Evolutionary conservation across 2,113 vertebrate genomes (phyloP).

Genomic region (Marmota monax): DNA sequence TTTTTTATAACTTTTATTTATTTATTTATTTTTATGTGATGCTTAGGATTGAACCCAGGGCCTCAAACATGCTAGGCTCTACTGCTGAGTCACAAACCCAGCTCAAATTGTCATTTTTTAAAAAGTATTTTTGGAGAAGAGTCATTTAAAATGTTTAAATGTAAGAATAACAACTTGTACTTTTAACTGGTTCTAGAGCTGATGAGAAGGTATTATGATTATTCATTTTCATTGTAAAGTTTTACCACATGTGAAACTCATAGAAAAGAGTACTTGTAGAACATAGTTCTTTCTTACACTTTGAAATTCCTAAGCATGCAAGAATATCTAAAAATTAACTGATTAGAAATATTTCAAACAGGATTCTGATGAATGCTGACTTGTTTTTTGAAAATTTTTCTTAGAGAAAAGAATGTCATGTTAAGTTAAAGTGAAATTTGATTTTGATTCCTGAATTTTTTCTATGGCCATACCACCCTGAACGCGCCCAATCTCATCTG

Average conservation of each 20-base stretch:
- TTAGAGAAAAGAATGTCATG: neutral
- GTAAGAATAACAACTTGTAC: neutral
- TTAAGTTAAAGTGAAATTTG: neutral
- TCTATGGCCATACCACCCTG: neutral
- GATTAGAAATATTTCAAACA: neutral
- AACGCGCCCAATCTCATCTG: neutral
- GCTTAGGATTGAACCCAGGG: too few species aligned
- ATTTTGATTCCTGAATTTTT: neutral
- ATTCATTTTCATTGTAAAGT: neutral
- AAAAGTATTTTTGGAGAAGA: neutral
- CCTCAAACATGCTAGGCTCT: too few species aligned
- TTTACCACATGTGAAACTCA: neutral
- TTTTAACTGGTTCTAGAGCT: neutral
- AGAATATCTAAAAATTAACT: neutral
- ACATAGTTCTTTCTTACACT: neutral
- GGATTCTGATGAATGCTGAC: neutral
- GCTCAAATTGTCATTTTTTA: neutral
- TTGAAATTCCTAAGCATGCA: neutral
- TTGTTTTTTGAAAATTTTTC: conserved; percentile 30
- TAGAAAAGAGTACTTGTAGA: neutral
- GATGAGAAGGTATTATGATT: neutral
- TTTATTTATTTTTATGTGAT: too few species aligned
- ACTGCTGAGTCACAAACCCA: too few species aligned
- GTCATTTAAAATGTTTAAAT: conserved; percentile 54
- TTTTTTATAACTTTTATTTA: too few species aligned